Evolutionary conservation across 2,888 invertebrate species (phyloP).

Genomic region (Dolichopus griseipennis): DNA sequence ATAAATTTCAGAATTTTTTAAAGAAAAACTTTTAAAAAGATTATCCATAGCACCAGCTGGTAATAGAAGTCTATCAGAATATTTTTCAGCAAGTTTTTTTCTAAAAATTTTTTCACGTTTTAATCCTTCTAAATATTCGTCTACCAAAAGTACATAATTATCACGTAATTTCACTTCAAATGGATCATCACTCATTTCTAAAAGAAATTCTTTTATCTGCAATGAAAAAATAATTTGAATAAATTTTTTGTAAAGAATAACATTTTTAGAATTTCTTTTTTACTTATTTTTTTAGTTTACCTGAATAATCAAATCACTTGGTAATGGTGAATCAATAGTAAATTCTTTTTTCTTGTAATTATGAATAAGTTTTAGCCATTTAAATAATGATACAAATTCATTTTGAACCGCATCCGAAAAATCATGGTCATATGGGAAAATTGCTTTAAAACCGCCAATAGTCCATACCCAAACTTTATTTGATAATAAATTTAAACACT

Average conservation of each 20-base stretch:
- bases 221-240: constrained; percentile 23
- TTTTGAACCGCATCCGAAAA: constrained; percentile 83
- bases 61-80: constrained; percentile 66
- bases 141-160: constrained; percentile 89
- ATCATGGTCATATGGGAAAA: constrained; percentile 79
- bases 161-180: constrained; percentile 94
- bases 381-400: constrained; percentile 80
- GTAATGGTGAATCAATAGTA: constrained; percentile 61
- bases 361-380: constrained; percentile 88
- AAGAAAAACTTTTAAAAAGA: constrained; percentile 73
- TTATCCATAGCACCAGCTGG: constrained; percentile 84
- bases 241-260: constrained; percentile 2
- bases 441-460: constrained; percentile 46
- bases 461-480: constrained; percentile 54
- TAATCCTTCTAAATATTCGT: constrained; percentile 89
- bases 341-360: constrained; percentile 58
- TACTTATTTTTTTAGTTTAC: constrained; percentile 41
- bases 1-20: constrained; percentile 92
- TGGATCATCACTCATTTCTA: constrained; percentile 95
- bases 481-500: constrained; percentile 58
- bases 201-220: constrained; percentile 73
- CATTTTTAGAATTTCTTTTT: background rate
- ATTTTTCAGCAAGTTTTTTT: constrained; percentile 73
- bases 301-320: constrained; percentile 83
- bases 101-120: constrained; percentile 84